Evolutionary conservation across 2,888 invertebrate genomes (phyloP), one percentile per base, ranked within the genome.

Genomic region (Piscicola geometra): DNA sequence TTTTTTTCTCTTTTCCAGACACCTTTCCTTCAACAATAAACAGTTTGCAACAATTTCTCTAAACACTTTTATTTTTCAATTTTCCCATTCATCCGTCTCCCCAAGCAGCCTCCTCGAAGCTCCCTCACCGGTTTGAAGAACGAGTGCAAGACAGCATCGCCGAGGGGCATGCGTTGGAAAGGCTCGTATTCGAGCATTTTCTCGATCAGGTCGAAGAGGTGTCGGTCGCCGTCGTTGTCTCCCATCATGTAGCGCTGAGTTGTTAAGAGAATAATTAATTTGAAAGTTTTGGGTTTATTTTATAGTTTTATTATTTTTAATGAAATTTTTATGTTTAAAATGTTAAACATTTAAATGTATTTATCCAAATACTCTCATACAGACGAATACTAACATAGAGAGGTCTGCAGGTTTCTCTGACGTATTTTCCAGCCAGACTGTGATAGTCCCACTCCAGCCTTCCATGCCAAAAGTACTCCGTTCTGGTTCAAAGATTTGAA

Each of bases 171-270:
- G 79, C 99, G 89, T 83, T 93, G 91, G 78, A 90, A 88, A 35
- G 98, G 98, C 86, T 98, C 96, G 87, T 97, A 99, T 82, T 95
- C 96, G 85, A 99, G 88, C 98, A 99, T 97, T 86, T 91, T 90
- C 83, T 91, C 90, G 82, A 99, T 91, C 84, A 99, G 88, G 85
- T 97, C 94, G 86, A 99, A 98, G 83, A 99, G 88, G 84, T 93
- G 91, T 79, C 91, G 90, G 86, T 97, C 93, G 83, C 98, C 97
- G 81, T 92, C 91, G 82, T 92, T 92, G 81, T 93, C 93, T 84
- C 91, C 89, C 86, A 93, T 90, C 87, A 95, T 95, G 87, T 95
- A 91, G 92, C 94, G 90, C 76, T 88, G 87, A 33, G 75, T 64
- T 9, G 9, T 9, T 47, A 21, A 15, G 50, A 15, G 50, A 15